Evolutionary conservation across 2,888 invertebrate species (phyloP).

Genomic region (Ennomos erosarius): DNA sequence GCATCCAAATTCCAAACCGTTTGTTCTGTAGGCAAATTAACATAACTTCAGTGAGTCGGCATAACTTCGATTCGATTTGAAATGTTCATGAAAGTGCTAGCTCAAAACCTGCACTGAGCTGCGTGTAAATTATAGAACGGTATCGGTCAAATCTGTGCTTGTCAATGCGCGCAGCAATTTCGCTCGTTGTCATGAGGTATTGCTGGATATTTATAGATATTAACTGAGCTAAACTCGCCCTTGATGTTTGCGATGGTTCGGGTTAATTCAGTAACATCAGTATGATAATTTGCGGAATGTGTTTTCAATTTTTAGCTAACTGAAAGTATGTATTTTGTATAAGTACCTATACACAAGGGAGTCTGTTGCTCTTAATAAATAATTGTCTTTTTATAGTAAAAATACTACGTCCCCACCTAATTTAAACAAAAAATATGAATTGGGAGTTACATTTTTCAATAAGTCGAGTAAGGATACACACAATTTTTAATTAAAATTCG

Average conservation of each 20-base stretch:
- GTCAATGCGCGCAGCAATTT: slow-evolving; percentile 11
- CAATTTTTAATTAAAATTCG: no score
- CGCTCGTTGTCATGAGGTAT: slow-evolving; percentile 13
- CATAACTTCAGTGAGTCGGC: no score
- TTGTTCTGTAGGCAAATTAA: slow-evolving; percentile 9
- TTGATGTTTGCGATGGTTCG: slow-evolving; percentile 10
- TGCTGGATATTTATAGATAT: slow-evolving; percentile 24
- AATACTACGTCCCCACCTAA: no score
- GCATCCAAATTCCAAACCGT: slow-evolving; percentile 2
- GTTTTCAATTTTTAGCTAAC: not conserved
- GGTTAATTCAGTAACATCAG: slow-evolving; percentile 7
- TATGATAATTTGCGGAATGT: slow-evolving; percentile 3
- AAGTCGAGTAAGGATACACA: no score
- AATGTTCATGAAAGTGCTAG: slow-evolving; percentile 2
- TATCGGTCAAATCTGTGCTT: slow-evolving; percentile 15
- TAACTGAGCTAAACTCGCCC: slow-evolving; percentile 11
- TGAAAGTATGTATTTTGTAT: not conserved
- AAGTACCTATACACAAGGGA: no score
- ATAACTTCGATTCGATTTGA: no score
- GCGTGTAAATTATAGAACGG: slow-evolving; percentile 10
- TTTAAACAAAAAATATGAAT: no score
- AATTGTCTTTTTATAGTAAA: no score
- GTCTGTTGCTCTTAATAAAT: no score
- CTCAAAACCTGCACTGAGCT: slow-evolving; percentile 19
- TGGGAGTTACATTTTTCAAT: no score